phyloP scores from a whole-genome alignment of 2,797 vertebrate species.

The Oryzias sinensis region DNA sequence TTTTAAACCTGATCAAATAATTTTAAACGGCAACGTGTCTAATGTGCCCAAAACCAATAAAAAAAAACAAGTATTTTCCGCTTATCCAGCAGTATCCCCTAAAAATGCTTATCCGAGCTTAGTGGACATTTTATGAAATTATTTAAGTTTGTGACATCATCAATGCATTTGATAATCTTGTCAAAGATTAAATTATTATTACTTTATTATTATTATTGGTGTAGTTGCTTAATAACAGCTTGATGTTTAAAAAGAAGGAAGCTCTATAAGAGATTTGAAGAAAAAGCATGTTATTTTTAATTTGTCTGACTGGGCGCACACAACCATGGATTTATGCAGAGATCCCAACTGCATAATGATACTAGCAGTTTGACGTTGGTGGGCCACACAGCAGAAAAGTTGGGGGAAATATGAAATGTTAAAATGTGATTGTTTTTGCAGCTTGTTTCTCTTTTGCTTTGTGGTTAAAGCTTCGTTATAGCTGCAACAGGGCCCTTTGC shows the following conservation, averaged over 20 bases:
- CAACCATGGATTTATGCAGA: conserved; percentile 77
- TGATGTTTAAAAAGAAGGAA: conserved; percentile 77
- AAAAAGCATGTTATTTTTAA: conserved; percentile 83
- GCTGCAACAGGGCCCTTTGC: conserved; percentile 20
- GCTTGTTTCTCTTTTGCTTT: background rate
- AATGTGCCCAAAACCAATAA: conserved; percentile 45
- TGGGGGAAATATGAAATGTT: background rate
- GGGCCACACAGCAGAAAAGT: conserved; percentile 52
- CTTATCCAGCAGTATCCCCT: conserved; percentile 71
- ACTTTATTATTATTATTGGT: conserved; percentile 50
- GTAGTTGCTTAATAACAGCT: conserved; percentile 76
- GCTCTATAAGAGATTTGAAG: conserved; percentile 78
- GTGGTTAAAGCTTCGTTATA: too few species aligned
- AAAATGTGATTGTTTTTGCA: conserved; percentile 7
- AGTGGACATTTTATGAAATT: conserved; percentile 73
- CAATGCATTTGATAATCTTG: conserved; percentile 81
- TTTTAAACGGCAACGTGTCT: conserved; percentile 16
- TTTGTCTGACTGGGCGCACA: conserved; percentile 78
- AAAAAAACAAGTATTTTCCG: conserved; percentile 47
- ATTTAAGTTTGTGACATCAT: conserved; percentile 81
- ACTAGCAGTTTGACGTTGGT: conserved; percentile 61
- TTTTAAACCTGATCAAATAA: conserved; percentile 14
- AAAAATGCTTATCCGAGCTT: conserved; percentile 72
- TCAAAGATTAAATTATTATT: conserved; percentile 81
- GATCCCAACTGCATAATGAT: conserved; percentile 75